Conservation (phyloP, 2,113 vertebrate species). For the Paralichthys olivaceus region DNA sequence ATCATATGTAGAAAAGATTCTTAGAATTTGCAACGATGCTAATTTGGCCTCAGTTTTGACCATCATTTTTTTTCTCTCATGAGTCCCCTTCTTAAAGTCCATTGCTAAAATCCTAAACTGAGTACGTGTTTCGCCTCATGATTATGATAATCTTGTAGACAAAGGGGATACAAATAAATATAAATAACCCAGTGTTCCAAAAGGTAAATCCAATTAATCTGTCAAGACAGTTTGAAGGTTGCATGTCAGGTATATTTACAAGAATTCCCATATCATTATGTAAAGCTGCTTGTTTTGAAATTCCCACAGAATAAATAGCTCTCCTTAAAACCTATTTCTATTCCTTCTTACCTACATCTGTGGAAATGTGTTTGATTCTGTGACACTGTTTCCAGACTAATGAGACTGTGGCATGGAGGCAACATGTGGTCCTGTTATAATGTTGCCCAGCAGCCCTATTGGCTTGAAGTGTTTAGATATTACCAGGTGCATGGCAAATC, state of each 20-base stretch:
- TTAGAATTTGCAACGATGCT: not conserved
- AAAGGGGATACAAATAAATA: slow-evolving; percentile 12
- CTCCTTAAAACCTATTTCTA: not conserved
- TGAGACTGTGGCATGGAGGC: not conserved
- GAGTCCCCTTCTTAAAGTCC: not conserved
- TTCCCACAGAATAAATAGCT: not conserved
- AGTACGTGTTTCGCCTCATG: not conserved
- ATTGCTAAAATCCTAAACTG: not conserved
- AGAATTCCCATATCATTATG: slow-evolving; percentile 26
- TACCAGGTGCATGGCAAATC: slow-evolving; percentile 61
- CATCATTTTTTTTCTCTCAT: not conserved
- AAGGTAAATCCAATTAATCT: not conserved
- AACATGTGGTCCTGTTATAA: slow-evolving; percentile 57
- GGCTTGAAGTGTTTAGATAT: slow-evolving; percentile 59
- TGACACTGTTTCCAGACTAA: not conserved
- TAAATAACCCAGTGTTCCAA: slow-evolving; percentile 1
- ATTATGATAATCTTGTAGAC: slow-evolving; percentile 3
- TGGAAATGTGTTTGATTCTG: slow-evolving; percentile 11
- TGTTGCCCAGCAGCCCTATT: slow-evolving; percentile 58
- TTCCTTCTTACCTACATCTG: not conserved
- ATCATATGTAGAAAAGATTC: not conserved
- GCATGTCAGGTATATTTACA: not conserved
- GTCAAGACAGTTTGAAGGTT: slow-evolving; percentile 17
- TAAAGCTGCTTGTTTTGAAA: slow-evolving; percentile 11
- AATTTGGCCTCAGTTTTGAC: not conserved